Percentiles rank a stretch among this genome's conserved stretches.
These are phyloP conservation scores for Diadema setosum DNA, from an alignment of 35 echinoderm and acorn worm genomes.

Conservation along the genomic window DNA sequence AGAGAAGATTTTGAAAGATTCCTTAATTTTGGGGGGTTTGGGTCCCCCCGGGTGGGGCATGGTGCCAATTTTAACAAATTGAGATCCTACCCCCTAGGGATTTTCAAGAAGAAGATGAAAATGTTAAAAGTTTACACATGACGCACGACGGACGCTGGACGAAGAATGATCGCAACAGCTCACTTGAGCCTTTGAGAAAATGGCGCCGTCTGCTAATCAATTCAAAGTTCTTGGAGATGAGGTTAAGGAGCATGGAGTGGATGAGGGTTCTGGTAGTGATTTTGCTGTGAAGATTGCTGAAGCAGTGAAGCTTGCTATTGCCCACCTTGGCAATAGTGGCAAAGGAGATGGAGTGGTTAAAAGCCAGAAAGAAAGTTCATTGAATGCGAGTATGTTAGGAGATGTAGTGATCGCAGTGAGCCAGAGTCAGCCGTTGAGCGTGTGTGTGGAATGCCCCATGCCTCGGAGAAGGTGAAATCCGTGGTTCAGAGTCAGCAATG, in stretches of 20 bases:
- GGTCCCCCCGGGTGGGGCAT: no score
- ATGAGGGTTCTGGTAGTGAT: background rate
- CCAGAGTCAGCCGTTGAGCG: background rate
- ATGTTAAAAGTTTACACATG: no score
- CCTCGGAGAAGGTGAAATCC: background rate
- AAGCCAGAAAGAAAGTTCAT: background rate
- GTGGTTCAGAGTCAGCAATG: background rate
- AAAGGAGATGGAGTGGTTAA: background rate
- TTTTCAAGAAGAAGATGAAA: no score
- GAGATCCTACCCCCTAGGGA: no score
- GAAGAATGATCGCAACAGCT: no score
- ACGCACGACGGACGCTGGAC: no score
- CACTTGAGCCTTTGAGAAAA: no score
- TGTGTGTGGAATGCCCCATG: background rate
- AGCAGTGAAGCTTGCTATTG: conserved; percentile 5
- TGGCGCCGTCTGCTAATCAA: background rate
- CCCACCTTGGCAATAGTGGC: background rate
- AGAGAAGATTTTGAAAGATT: no score
- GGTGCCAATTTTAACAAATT: no score
- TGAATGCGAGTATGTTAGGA: background rate
- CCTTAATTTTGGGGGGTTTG: no score
- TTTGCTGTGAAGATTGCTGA: background rate
- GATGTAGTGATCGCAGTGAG: background rate
- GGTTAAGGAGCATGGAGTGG: background rate
- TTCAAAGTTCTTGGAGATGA: background rate